Evolutionary conservation across 2,888 invertebrate species (phyloP), one percentile per base, ranked within the genome.

Genomic region (Philhelius pedissequus): DNA sequence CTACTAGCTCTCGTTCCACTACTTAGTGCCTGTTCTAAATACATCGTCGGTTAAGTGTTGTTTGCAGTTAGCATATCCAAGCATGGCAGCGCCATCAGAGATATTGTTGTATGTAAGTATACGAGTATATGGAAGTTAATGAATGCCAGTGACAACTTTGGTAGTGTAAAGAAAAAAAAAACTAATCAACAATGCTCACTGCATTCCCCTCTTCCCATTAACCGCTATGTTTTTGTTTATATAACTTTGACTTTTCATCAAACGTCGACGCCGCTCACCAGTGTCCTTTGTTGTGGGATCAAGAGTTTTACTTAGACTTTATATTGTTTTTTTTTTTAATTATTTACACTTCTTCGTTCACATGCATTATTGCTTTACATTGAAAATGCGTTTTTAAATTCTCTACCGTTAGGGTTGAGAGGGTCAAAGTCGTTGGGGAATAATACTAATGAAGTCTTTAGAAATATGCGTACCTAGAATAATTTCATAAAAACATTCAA

Each of bases 61-160:
- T 64, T 64, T 64, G 73, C 56, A 56, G 18, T 56, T 71, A 56
- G 64, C 74, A 60, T 66, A 60, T 35, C 54, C 15, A 8, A 11
- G 20, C 11, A 62, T 15, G 32, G 45, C 2, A 45, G 1, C 32
- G 9, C n/a, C n/a, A n/a, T n/a, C n/a, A n/a, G 7, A 40, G 64
- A n/a, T 32, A 13, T 20, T 32, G 11, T 35, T 35, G 13, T n/a
- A n/a, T n/a, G n/a, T 45, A 7, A 6, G 8, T 43, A 7, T n/a
- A 7, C 5, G 8, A n/a, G 11, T 18, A 9, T 27, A 40, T 30
- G 25, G 27, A 64, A 43, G 69, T 62, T 68, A 71, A 76, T 68
- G 54, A 71, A 54, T 75, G 70, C 48, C 64, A 50, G 45, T 80
- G 75, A 71, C 80, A 80, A 64, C 38, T 40, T 43, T 66, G 70